Conservation (phyloP, 2,113 vertebrate species). For the Callopanchax toddi region DNA sequence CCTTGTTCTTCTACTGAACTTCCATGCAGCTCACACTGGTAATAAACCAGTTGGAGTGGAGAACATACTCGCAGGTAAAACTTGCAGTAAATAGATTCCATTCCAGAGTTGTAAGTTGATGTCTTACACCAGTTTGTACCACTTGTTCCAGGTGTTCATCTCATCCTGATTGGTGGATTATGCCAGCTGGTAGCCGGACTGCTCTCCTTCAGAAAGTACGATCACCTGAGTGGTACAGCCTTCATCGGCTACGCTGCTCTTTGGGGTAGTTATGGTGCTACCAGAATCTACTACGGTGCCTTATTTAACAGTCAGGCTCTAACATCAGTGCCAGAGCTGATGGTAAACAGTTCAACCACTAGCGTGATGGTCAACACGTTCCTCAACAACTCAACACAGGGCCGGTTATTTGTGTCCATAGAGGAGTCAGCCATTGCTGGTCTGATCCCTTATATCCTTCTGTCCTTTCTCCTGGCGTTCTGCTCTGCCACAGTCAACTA, state of each 20-base stretch:
- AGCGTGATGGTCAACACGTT: neutral
- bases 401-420: conserved; percentile 29
- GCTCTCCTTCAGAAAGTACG: conserved; percentile 87
- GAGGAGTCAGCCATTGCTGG: conserved; percentile 84
- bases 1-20: conserved; percentile 88
- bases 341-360: neutral
- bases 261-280: conserved; percentile 87
- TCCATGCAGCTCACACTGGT: conserved; percentile 73
- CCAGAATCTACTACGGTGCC: conserved; percentile 78
- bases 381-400: conserved; percentile 24
- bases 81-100: neutral
- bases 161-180: conserved; percentile 86
- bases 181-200: conserved; percentile 87
- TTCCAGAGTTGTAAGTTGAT: neutral
- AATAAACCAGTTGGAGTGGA: conserved; percentile 74
- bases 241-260: conserved; percentile 89
- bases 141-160: conserved; percentile 83
- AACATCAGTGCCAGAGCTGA: neutral
- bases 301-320: conserved; percentile 8
- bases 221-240: conserved; percentile 85
- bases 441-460: conserved; percentile 84
- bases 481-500: conserved; percentile 90
- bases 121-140: neutral
- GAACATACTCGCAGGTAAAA: conserved; percentile 86
- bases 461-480: conserved; percentile 85